Evolutionary conservation across 2,113 vertebrate species (phyloP).

Genomic region (Meleagris gallopavo): DNA sequence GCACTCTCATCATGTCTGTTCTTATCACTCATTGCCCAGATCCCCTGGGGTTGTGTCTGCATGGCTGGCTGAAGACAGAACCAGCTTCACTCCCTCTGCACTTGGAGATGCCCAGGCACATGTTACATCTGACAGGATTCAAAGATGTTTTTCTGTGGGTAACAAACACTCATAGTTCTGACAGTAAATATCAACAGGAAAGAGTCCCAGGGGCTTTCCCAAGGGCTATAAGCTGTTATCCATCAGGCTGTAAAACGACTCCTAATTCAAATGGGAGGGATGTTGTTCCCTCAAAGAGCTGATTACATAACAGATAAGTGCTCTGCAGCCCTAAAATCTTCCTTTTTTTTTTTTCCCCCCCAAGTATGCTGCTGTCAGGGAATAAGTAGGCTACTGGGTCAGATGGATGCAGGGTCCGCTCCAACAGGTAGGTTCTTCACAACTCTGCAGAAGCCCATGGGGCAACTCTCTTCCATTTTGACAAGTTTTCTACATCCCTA

Average conservation of each 20-base stretch:
- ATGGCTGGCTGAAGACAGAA: neutral
- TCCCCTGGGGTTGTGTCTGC: neutral
- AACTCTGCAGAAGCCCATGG: neutral
- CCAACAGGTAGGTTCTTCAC: neutral
- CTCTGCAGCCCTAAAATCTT: neutral
- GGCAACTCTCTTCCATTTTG: neutral
- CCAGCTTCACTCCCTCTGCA: neutral
- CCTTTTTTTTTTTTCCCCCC: neutral
- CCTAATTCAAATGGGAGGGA: constrained; percentile 29
- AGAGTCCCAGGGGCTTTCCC: neutral
- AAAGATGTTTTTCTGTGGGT: neutral
- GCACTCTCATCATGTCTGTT: neutral
- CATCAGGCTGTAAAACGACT: constrained; percentile 7
- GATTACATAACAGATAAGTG: constrained; percentile 7
- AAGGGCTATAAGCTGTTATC: constrained; percentile 5
- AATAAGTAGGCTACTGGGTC: constrained; percentile 21
- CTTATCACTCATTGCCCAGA: neutral
- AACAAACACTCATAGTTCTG: neutral
- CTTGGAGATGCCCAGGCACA: neutral
- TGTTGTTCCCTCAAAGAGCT: neutral
- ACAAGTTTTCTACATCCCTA: neutral
- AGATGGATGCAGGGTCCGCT: neutral
- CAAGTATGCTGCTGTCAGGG: neutral
- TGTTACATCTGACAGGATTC: neutral
- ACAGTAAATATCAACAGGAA: constrained; percentile 15